Base-by-base conservation (phyloP, 2,113 vertebrate genomes). In the Oryzias melastigma region DNA sequence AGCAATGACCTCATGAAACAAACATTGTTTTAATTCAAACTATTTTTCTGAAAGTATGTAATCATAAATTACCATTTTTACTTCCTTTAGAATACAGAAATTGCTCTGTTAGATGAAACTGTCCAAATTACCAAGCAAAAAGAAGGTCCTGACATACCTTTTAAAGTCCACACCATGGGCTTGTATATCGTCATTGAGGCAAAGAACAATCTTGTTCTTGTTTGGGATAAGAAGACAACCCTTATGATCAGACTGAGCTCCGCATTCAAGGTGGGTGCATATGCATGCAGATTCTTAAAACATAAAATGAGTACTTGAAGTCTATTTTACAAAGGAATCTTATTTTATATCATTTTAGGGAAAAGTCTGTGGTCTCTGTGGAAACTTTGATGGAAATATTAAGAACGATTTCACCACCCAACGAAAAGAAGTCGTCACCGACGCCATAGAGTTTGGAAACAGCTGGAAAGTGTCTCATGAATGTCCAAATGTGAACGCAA, bases 141-240 rank as follows among this genome's bases (percentile, higher is more conserved):
- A 0, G 51, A 44, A 0, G 88, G 83, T 47, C 75, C 48, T 68
- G 86, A 93, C 52, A 85, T 91, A 14, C 92, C 92, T 5, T 97
- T 91, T 75, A 69, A 92, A 59, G 78, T 96, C 47, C 92, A 90
- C 68, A 84, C 90, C 77, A 88, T 94, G 86, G 97, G 96, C 19
- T 86, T 94, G 63, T 98, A 96, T 85, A 52, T 93, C 24, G 93
- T 96, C 20, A 86, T 96, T 80, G 94, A 98, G 71, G 92, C 93
- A 0, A 66, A 83, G 0, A 83, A 71, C 47, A 93, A 94, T 15
- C 72, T 98, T 41, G 85, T 90, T 52, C 81, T 98, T 25, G 89
- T 95, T 65, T 99, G 96, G 96, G 92, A 98, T 84, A 93, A 79
- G 72, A 95, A 91, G 85, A 96, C 95, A 65, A 94, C 91, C 62